Evolutionary conservation across 2,888 invertebrate genomes (phyloP), one percentile per base, ranked within the genome.

Genomic region (Tigriopus californicus): DNA sequence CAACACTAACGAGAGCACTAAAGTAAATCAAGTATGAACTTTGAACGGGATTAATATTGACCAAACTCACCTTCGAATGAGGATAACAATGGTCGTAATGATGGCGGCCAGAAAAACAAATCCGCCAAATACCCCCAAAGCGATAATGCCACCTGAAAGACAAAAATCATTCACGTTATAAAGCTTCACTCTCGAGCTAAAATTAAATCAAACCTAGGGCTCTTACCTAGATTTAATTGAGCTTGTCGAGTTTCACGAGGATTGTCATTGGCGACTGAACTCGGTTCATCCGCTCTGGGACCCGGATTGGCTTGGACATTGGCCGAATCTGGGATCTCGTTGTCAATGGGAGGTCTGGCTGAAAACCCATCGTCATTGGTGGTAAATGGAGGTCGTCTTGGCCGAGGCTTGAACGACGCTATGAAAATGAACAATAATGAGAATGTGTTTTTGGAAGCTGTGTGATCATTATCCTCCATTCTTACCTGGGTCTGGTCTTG

Each of bases 41-140:
- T 33, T 20, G 22, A 22, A 25, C 10, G 11, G 24, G 24, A 51
- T 2, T 22, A 33, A 33, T 33, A 33, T 8, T 33, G 33, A 33
- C 33, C 33, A 33, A 8, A 33, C 33, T 75, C 75, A 91, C 91
- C 89, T 88, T 73, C 85, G 76, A 58, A 90, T 82, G 64, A 91
- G 76, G 61, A 90, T 85, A 61, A 91, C 83, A 64, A 89, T 82
- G 5, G 89, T 87, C 1, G 89, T 88, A 64, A 89, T 82, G 63
- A 90, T 82, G 25, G 88, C 89, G 11, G 89, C 84, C 54, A 91
- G 75, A 70, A 91, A 85, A 8, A 90, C 85, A 66, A 91, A 83
- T 10, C 83, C 87, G n/a, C 88, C 90, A 69, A 90, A 89, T 10
- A 87, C 86, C 1, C 85, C 88, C 15, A 91, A 74, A 0, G 89